Evolutionary conservation across 2,113 vertebrate species (phyloP), one percentile per base, ranked within the genome.

Genomic region (Felis catus): DNA sequence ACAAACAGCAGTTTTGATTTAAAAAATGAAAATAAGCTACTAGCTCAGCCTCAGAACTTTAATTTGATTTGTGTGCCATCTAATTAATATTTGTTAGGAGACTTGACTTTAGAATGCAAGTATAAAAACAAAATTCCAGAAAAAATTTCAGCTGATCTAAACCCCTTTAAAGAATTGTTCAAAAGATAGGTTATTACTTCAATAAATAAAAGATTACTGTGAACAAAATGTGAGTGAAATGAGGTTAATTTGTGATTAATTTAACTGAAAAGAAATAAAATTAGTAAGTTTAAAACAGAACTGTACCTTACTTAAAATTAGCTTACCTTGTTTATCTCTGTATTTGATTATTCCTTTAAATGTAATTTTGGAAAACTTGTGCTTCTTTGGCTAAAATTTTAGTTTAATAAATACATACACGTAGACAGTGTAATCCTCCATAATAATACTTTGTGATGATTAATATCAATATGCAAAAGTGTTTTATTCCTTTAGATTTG

Each of bases 301-400:
- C 55, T 68, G 3, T 48, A 7, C 41, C 14, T 73, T 95, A 58
- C 87, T 95, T 91, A 65, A 48, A 51, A 74, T 39, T 25, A 41
- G 14, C 23, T 73, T 86, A 65, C 45, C 65, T 66, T 85, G 93
- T 70, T 91, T 92, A 31, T 36, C 29, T 85, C 65, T 80, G 48
- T 45, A 82, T 78, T 92, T 94, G 16, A 80, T 79, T 74, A 76
- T 73, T 83, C n/a, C 21, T 92, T 84, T 91, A 88, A 70, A 92
- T 81, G 4, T 71, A 76, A 53, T 51, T 86, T 94, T 94, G 61
- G 16, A 82, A 31, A 94, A 78, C 66, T 31, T 70, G 7, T 48
- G 18, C 27, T 70, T 19, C 83, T 65, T 92, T 63, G 12, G 9
- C 19, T 90, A 82, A 78, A 71, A 65, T 65, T 82, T 76, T 25